phyloP scores from a whole-genome alignment of 2,113 vertebrate species.

The Oncorhynchus kisutch region DNA sequence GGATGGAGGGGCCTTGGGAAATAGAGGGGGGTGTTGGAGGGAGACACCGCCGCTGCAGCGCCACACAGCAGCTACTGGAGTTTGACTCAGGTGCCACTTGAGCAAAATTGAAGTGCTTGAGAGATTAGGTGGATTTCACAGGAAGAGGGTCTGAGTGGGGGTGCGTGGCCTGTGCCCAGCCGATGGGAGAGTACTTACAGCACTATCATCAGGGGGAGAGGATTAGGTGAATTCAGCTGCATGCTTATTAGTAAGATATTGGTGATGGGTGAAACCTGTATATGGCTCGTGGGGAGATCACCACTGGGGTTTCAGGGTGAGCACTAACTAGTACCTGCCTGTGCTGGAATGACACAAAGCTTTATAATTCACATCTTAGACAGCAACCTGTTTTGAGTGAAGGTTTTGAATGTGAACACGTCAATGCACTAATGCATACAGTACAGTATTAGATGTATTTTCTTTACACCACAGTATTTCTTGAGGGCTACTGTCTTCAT shows the following conservation, averaged over 20 bases:
- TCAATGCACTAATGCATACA: too few species aligned
- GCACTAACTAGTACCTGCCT: neutral
- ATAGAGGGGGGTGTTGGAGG: too few species aligned
- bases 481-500: neutral
- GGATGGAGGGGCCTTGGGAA: too few species aligned
- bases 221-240: neutral
- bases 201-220: neutral
- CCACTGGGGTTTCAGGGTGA: neutral
- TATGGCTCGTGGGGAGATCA: too few species aligned
- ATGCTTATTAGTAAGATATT: neutral
- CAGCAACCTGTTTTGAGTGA: too few species aligned
- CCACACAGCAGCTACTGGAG: slow-evolving; percentile 34
- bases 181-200: neutral
- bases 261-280: neutral
- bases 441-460: too few species aligned
- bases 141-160: neutral
- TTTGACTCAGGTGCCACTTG: slow-evolving; percentile 70
- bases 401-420: too few species aligned
- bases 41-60: too few species aligned
- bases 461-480: neutral
- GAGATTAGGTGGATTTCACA: slow-evolving; percentile 60
- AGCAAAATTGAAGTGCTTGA: slow-evolving; percentile 74
- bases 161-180: neutral
- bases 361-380: too few species aligned
- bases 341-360: too few species aligned